Evolutionary conservation across 2,888 invertebrate genomes (phyloP).

Genomic region (Tipula vernalis): DNA sequence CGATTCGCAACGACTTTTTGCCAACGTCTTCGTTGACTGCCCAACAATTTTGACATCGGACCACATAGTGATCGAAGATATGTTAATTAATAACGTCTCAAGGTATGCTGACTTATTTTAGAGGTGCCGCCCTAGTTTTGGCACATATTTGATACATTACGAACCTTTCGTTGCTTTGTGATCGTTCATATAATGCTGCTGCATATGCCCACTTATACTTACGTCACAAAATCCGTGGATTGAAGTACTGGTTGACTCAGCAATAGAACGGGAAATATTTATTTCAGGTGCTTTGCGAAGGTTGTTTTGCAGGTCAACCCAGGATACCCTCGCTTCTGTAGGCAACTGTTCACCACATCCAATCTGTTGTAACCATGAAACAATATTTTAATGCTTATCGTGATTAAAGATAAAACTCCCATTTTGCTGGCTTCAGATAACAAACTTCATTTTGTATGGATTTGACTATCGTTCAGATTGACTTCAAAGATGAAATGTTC

Average conservation of each 20-base stretch:
- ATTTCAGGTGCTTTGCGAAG: neutral
- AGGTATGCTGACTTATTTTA: too few species aligned
- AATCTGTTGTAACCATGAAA: conserved; percentile 10
- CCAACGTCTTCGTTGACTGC: too few species aligned
- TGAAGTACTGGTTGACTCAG: neutral
- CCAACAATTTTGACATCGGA: too few species aligned
- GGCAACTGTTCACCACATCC: neutral
- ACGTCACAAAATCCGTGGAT: neutral
- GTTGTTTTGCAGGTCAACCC: neutral
- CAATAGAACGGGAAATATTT: neutral
- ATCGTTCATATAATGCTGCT: neutral
- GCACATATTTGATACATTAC: too few species aligned
- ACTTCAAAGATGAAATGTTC: neutral
- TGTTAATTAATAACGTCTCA: too few species aligned
- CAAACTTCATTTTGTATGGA: neutral
- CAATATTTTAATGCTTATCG: neutral
- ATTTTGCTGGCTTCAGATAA: neutral
- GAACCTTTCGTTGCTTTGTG: too few species aligned
- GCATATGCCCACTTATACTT: neutral
- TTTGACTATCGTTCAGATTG: neutral
- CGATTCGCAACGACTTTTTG: too few species aligned
- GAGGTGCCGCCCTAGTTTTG: too few species aligned
- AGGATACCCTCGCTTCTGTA: neutral
- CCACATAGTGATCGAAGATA: too few species aligned
- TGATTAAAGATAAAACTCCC: neutral